phyloP scores from a whole-genome alignment of 2,797 vertebrate species.

The Furcifer pardalis region DNA sequence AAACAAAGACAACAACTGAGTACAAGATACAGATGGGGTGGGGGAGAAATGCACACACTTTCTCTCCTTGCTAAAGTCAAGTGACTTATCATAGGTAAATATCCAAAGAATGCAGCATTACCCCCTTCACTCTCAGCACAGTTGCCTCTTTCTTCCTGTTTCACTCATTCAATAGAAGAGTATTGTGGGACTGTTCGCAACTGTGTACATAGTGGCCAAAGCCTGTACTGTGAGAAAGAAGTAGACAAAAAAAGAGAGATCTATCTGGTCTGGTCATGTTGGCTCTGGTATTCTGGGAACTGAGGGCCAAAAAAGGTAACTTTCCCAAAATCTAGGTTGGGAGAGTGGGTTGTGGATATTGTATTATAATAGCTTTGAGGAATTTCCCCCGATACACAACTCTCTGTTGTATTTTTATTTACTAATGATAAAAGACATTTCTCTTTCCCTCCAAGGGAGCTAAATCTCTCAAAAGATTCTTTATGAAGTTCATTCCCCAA shows the following conservation, averaged over 20 bases:
- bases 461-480: conserved; percentile 37
- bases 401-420: background rate
- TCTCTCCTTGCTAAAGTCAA: conserved; percentile 45
- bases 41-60: background rate
- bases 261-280: conserved; percentile 17
- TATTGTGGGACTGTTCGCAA: conserved; percentile 52
- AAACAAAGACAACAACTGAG: background rate
- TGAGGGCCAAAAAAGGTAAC: background rate
- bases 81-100: conserved; percentile 57
- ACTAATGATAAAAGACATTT: conserved; percentile 32
- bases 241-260: background rate
- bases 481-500: conserved; percentile 35
- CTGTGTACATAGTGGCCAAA: conserved; percentile 59
- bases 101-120: conserved; percentile 44
- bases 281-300: no score
- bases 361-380: background rate
- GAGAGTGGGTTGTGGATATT: background rate
- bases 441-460: background rate
- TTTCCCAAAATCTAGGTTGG: background rate
- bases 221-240: conserved; percentile 55
- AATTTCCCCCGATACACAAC: background rate
- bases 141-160: conserved; percentile 43
- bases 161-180: conserved; percentile 49
- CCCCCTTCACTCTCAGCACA: conserved; percentile 41
- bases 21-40: background rate